phyloP scores from a whole-genome alignment of 2,113 vertebrate genomes.

The Sturnus vulgaris region DNA sequence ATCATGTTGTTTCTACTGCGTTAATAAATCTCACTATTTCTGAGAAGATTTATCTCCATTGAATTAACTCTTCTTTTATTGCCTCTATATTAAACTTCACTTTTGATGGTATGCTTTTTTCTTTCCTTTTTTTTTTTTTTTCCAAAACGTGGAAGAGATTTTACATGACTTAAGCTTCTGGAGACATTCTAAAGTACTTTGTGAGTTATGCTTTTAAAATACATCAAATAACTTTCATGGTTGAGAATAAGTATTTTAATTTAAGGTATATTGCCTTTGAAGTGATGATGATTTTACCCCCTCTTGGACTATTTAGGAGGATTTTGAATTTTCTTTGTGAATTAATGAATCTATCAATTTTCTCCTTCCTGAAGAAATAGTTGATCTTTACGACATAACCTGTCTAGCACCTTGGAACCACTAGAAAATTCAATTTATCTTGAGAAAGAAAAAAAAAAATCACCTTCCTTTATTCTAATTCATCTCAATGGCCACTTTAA shows the following conservation, averaged over 20 bases:
- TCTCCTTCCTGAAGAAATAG: slow-evolving; percentile 29
- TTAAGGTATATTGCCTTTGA: background rate
- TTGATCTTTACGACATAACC: slow-evolving; percentile 11
- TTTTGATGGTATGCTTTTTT: background rate
- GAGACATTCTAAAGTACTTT: background rate
- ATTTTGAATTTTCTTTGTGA: slow-evolving; percentile 38
- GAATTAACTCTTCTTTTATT: background rate
- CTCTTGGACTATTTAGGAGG: background rate
- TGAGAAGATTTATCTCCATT: background rate
- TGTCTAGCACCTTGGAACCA: background rate
- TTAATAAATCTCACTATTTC: background rate
- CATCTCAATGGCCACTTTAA: slow-evolving; percentile 30
- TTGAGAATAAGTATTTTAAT: background rate
- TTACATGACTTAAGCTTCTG: background rate
- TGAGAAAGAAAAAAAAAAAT: background rate
- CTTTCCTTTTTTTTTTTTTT: background rate
- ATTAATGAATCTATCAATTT: slow-evolving; percentile 49
- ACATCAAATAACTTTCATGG: background rate
- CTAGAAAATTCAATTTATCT: slow-evolving; percentile 38
- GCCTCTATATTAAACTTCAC: background rate
- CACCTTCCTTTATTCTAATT: slow-evolving; percentile 7
- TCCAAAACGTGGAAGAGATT: background rate
- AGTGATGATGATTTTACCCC: background rate
- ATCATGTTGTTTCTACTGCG: background rate
- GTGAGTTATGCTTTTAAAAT: background rate